phyloP scores from a whole-genome alignment of 1,140 invertebrate genomes.

The Eumaeus atala region DNA sequence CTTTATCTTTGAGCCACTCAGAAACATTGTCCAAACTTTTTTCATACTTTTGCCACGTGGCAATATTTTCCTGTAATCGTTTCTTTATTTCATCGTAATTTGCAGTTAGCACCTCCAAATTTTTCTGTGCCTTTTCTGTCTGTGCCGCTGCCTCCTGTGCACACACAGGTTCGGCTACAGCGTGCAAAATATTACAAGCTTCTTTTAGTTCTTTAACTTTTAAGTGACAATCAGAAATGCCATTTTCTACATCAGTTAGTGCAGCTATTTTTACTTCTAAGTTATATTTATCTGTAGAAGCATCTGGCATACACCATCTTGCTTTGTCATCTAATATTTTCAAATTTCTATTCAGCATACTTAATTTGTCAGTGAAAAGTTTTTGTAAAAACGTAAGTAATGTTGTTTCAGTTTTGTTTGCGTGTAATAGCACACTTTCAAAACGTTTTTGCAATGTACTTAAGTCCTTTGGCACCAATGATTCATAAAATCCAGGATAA shows the following conservation, averaged over 20 bases:
- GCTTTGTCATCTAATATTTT: slow-evolving; percentile 90
- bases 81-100: slow-evolving; percentile 81
- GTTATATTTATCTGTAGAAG: slow-evolving; percentile 91
- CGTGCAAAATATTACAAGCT: slow-evolving; percentile 78
- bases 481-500: slow-evolving; percentile 87
- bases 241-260: slow-evolving; percentile 83
- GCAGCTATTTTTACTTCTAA: slow-evolving; percentile 92
- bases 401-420: slow-evolving; percentile 87
- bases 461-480: slow-evolving; percentile 85
- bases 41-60: slow-evolving; percentile 89
- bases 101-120: slow-evolving; percentile 80
- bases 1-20: slow-evolving; percentile 90
- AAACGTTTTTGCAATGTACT: slow-evolving; percentile 85
- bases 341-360: slow-evolving; percentile 86
- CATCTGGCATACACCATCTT: slow-evolving; percentile 92
- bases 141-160: slow-evolving; percentile 78
- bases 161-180: slow-evolving; percentile 80
- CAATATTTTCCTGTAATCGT: slow-evolving; percentile 82
- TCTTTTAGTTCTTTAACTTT: slow-evolving; percentile 80
- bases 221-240: slow-evolving; percentile 80
- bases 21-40: slow-evolving; percentile 83
- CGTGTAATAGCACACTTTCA: slow-evolving; percentile 82
- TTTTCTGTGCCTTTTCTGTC: slow-evolving; percentile 78
- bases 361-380: slow-evolving; percentile 89
- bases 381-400: slow-evolving; percentile 89